Percentiles rank a stretch among this genome's conserved stretches.
These are phyloP conservation scores for Carapus acus DNA, from an alignment of 2,797 vertebrate genomes.

Conservation along the genomic window DNA sequence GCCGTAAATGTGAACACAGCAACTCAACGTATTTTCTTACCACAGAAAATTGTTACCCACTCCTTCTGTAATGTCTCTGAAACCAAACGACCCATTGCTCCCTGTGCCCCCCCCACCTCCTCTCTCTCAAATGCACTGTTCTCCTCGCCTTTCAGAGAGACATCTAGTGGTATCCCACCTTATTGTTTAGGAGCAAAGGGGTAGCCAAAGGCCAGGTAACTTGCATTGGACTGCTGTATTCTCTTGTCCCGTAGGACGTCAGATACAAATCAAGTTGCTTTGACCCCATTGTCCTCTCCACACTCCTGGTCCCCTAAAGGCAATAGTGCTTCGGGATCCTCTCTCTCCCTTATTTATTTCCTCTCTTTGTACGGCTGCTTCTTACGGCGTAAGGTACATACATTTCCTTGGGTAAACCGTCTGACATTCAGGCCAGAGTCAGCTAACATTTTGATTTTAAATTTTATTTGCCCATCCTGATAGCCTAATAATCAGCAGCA, in stretches of 20 bases:
- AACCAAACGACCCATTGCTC: slow-evolving; percentile 21
- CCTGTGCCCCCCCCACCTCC: neutral
- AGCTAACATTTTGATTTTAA: slow-evolving; percentile 65
- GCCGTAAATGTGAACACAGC: too few relatives aligned
- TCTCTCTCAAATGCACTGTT: slow-evolving; percentile 2
- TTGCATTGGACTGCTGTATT: slow-evolving; percentile 68
- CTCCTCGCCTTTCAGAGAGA: slow-evolving; percentile 49
- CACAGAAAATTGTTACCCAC: neutral
- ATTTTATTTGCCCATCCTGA: slow-evolving; percentile 63
- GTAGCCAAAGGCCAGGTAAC: slow-evolving; percentile 69
- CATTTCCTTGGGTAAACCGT: slow-evolving; percentile 70
- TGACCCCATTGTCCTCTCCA: slow-evolving; percentile 75
- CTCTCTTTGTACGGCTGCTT: slow-evolving; percentile 59
- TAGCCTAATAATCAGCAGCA: slow-evolving; percentile 48
- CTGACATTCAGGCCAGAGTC: slow-evolving; percentile 40
- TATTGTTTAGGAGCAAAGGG: slow-evolving; percentile 70
- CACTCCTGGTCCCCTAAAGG: slow-evolving; percentile 68
- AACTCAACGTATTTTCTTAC: neutral
- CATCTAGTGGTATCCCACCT: slow-evolving; percentile 57
- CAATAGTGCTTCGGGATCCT: slow-evolving; percentile 60
- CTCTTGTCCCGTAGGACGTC: slow-evolving; percentile 64
- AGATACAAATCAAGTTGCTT: slow-evolving; percentile 76
- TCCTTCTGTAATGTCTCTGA: neutral
- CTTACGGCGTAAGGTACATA: slow-evolving; percentile 65
- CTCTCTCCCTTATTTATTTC: slow-evolving; percentile 69